A percentile compares a stretch with the other conserved stretches of the same genome.
These are phyloP conservation scores for Tholera decimalis DNA, from an alignment of 2,888 invertebrate species.

Conservation along the genomic window DNA sequence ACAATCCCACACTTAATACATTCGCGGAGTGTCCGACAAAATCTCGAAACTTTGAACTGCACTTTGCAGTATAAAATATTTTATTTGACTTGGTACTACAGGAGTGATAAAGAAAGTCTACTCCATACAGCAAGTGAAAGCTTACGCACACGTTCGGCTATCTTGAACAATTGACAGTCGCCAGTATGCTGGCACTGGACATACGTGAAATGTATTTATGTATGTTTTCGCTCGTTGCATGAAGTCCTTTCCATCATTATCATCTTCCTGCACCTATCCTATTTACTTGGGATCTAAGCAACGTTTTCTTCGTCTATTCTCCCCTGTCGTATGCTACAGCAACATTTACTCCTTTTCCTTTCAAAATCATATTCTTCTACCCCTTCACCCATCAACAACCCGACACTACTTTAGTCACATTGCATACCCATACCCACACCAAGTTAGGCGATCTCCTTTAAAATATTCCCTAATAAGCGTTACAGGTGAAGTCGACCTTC, in stretches of 20 bases:
- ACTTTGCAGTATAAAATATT: conserved; percentile 50
- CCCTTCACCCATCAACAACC: too few species aligned
- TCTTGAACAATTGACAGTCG: not conserved
- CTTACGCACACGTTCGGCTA: not conserved
- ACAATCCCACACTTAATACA: conserved; percentile 15
- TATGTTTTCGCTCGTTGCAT: not conserved
- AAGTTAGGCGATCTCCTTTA: too few species aligned
- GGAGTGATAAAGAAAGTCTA: not conserved
- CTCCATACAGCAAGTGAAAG: not conserved
- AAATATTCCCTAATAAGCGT: too few species aligned
- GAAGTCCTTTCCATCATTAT: too few species aligned
- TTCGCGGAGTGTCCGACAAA: conserved; percentile 30
- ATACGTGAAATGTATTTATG: not conserved
- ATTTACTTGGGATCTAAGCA: too few species aligned
- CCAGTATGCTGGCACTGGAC: not conserved
- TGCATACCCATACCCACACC: too few species aligned
- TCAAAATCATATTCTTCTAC: too few species aligned
- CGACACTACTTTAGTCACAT: too few species aligned
- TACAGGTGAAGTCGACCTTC: not conserved
- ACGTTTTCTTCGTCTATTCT: too few species aligned
- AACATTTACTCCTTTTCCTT: too few species aligned
- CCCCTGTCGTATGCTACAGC: too few species aligned
- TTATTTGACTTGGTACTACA: conserved; percentile 22
- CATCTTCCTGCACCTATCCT: too few species aligned
- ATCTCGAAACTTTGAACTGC: conserved; percentile 34